phyloP scores from a whole-genome alignment of 2,113 vertebrate species.

The Heptranchias perlo region DNA sequence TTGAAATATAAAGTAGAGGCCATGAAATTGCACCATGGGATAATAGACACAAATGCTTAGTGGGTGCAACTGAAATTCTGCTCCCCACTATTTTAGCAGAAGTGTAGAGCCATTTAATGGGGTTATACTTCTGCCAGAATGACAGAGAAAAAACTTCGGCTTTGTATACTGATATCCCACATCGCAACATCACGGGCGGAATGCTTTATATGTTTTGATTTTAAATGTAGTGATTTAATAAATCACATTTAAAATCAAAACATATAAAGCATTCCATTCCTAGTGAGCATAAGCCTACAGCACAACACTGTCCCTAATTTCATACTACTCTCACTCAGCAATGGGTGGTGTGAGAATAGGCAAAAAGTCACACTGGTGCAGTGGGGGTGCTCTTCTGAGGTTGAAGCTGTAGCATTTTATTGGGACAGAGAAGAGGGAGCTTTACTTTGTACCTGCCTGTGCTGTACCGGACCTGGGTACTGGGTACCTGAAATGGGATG shows the following conservation, averaged over 20 bases:
- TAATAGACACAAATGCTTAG: background rate
- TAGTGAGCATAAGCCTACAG: background rate
- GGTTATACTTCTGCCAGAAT: background rate
- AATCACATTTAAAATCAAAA: constrained; percentile 13
- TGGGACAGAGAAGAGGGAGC: background rate
- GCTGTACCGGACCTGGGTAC: background rate
- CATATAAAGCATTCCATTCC: background rate
- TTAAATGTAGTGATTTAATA: background rate
- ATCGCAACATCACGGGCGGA: background rate
- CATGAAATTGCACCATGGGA: background rate
- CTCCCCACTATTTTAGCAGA: background rate
- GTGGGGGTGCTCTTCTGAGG: background rate
- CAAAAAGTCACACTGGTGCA: background rate
- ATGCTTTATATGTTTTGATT: background rate
- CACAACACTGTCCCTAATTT: background rate
- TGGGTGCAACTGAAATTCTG: background rate
- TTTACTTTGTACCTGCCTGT: background rate
- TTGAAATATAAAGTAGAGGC: background rate
- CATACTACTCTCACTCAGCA: background rate
- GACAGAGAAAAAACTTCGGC: background rate
- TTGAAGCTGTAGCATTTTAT: background rate
- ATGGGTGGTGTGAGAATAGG: background rate
- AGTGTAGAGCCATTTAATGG: background rate
- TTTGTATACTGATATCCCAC: background rate
- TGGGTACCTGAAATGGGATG: background rate